These are phyloP conservation scores for Orientallactaga sibirica DNA, from an alignment of 2,797 vertebrate species.

Conservation along the genomic window DNA sequence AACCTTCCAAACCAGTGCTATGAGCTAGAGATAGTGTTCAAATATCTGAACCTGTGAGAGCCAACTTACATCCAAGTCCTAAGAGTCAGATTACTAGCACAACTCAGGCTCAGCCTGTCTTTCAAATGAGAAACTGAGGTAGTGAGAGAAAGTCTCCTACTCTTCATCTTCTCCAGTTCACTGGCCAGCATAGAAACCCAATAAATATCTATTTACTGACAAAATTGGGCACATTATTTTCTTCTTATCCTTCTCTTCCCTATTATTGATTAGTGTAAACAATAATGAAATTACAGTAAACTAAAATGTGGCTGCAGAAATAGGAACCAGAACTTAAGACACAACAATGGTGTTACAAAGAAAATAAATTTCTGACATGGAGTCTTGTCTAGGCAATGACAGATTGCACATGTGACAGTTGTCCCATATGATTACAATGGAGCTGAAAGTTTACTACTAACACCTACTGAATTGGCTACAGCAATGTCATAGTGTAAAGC, in stretches of 20 bases:
- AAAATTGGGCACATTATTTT: neutral
- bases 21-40: neutral
- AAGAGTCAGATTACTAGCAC: neutral
- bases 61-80: neutral
- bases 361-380: constrained; percentile 59
- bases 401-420: neutral
- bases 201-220: neutral
- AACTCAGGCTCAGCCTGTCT: rapidly evolving
- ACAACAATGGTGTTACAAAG: neutral
- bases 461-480: too few relatives aligned
- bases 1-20: neutral
- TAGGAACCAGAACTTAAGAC: neutral
- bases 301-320: neutral
- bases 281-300: neutral
- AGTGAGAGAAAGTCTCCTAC: neutral
- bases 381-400: neutral
- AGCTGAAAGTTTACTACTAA: neutral
- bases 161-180: neutral
- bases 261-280: neutral
- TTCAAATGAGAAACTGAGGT: constrained; percentile 40
- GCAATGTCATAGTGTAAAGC: neutral
- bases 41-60: neutral
- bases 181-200: neutral
- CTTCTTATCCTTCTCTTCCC: neutral
- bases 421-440: too few relatives aligned